phyloP scores from a whole-genome alignment of 2,888 invertebrate species.

The Cryptus viduatorius region DNA sequence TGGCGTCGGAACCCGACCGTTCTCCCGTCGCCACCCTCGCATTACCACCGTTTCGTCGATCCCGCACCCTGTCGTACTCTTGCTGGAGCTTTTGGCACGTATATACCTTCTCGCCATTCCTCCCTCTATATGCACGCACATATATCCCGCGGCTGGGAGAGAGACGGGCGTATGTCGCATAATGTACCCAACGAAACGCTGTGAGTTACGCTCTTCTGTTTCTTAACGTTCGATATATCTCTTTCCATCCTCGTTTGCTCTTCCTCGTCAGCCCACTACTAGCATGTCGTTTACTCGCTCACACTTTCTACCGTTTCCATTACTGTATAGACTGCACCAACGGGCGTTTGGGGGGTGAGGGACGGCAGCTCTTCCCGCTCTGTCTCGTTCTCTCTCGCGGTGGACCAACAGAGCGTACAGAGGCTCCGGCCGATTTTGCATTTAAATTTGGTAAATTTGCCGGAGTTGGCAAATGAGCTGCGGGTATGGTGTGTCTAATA shows the following conservation, averaged over 20 bases:
- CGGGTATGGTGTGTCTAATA: slow-evolving; percentile 82
- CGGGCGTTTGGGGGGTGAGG: not conserved
- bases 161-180: not conserved
- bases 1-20: slow-evolving; percentile 60
- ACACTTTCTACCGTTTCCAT: slow-evolving; percentile 58
- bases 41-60: slow-evolving; percentile 71
- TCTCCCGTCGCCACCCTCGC: slow-evolving; percentile 57
- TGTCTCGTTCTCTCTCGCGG: slow-evolving; percentile 53
- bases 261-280: slow-evolving; percentile 43
- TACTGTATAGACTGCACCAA: slow-evolving; percentile 18
- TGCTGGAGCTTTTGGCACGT: slow-evolving; percentile 60
- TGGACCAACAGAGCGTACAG: slow-evolving; percentile 68
- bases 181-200: not conserved
- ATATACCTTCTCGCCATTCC: slow-evolving; percentile 59
- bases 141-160: not conserved
- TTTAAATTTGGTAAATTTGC: slow-evolving; percentile 84
- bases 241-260: slow-evolving; percentile 61
- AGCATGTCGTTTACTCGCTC: slow-evolving; percentile 63
- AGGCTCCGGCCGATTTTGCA: slow-evolving; percentile 83
- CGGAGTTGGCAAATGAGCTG: slow-evolving; percentile 84
- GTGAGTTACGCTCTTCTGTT: not conserved
- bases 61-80: slow-evolving; percentile 61
- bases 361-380: slow-evolving; percentile 21
- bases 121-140: slow-evolving; percentile 42
- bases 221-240: slow-evolving; percentile 46